Evolutionary conservation across 2,113 vertebrate genomes (phyloP), one percentile per base, ranked within the genome.

Genomic region (Syngnathus floridae): DNA sequence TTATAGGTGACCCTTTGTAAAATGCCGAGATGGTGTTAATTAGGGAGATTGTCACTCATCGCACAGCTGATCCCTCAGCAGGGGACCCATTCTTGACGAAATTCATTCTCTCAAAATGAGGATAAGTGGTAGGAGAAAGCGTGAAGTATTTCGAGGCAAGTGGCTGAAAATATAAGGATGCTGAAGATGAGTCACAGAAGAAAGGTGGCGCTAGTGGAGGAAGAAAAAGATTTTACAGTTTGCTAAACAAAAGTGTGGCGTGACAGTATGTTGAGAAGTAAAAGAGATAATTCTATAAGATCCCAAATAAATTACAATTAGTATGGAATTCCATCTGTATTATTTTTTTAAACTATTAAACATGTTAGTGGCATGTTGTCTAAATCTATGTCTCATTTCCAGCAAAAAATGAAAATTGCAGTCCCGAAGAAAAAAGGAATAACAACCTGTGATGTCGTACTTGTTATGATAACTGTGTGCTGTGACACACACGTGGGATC

Each of bases 21-120:
- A 37, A 69, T 90, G 84, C 69, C 7, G 65, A 48, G 60, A 90
- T 85, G 72, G 87, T 58, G 82, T 86, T 77, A 90, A 88, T 91
- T 90, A 89, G 80, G 74, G 72, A 66, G 35, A 68, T 69, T 66
- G 31, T 65, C 48, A 36, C 77, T 72, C 75, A 84, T 86, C 83
- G 59, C 68, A 86, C 84, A 79, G 38, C 75, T 70, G 75, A 84
- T 86, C 83, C 62, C 69, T 87, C 83, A 78, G 76, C 87, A 74
- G 81, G 81, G 64, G 70, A 73, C 69, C 14, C 5, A 26, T 46
- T 31, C 62, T 19, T 49, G 22, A 40, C 61, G 68, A 41, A 70
- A 65, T 66, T 69, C 41, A 45, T 52, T 66, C 12, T 37, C 49
- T 3, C 46, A 54, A 40, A 62, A 59, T 72, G 46, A 63, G 7